These are phyloP conservation scores for Prunella himalayana DNA, from an alignment of 2,113 vertebrate species.

Conservation along the genomic window DNA sequence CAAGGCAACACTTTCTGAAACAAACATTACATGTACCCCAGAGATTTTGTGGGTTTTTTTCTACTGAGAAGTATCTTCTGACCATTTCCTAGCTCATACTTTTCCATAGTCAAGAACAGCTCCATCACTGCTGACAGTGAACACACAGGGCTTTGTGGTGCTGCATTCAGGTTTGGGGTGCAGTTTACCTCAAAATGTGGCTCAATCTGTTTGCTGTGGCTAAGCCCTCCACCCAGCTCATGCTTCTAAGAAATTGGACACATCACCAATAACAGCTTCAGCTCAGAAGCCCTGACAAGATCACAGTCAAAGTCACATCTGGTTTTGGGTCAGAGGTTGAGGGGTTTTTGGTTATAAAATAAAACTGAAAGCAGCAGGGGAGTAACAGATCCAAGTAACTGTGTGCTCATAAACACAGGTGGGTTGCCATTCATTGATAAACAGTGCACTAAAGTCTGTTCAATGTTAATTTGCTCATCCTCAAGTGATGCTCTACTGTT, in stretches of 20 bases:
- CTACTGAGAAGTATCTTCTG: background rate
- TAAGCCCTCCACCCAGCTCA: background rate
- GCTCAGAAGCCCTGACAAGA: background rate
- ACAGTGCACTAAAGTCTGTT: background rate
- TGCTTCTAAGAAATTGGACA: background rate
- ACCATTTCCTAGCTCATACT: background rate
- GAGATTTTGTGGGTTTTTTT: background rate
- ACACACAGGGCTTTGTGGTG: background rate
- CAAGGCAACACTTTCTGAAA: background rate
- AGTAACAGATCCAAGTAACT: background rate
- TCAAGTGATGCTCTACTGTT: background rate
- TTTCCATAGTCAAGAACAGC: background rate
- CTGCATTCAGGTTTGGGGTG: background rate
- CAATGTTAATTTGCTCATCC: background rate
- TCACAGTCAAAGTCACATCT: background rate
- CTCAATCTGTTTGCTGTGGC: background rate
- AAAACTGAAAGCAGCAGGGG: background rate
- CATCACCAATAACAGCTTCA: background rate
- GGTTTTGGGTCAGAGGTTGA: accelerated
- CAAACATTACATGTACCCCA: background rate
- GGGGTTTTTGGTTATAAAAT: background rate
- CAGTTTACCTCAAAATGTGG: background rate
- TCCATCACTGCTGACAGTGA: background rate
- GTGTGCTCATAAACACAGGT: background rate
- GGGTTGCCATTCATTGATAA: background rate